These are phyloP conservation scores for Willisornis vidua DNA, from an alignment of 2,113 vertebrate species.

Conservation along the genomic window DNA sequence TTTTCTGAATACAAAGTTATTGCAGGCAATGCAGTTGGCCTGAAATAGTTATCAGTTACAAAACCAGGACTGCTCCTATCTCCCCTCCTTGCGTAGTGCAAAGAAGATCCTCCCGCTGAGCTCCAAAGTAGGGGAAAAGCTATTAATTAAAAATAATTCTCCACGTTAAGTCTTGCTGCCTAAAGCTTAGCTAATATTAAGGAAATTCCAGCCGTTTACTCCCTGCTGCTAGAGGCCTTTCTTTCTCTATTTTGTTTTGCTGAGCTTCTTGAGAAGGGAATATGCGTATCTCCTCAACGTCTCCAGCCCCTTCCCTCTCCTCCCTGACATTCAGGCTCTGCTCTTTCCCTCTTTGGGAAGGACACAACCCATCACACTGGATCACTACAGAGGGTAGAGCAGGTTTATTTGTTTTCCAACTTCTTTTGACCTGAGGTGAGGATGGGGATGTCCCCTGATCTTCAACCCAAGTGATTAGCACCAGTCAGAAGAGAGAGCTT, in stretches of 20 bases:
- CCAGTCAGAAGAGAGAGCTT: background rate
- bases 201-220: conserved; percentile 53
- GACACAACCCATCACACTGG: background rate
- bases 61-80: conserved; percentile 42
- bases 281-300: fast-evolving
- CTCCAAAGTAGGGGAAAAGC: conserved; percentile 32
- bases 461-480: background rate
- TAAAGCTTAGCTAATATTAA: conserved; percentile 59
- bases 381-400: background rate
- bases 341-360: background rate
- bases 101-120: conserved; percentile 58
- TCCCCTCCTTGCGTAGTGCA: conserved; percentile 34
- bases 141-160: conserved; percentile 66
- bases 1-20: conserved; percentile 64
- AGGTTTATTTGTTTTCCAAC: background rate
- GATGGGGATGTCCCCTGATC: background rate
- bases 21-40: conserved; percentile 52
- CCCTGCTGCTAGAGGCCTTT: conserved; percentile 37
- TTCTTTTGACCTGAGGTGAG: background rate
- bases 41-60: conserved; percentile 54
- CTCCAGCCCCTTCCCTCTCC: background rate
- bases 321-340: background rate
- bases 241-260: conserved; percentile 56
- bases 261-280: conserved; percentile 9
- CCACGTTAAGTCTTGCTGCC: conserved; percentile 23